Conservation (phyloP, 2,888 invertebrate genomes). For the Himalopsyche kuldschensis region DNA sequence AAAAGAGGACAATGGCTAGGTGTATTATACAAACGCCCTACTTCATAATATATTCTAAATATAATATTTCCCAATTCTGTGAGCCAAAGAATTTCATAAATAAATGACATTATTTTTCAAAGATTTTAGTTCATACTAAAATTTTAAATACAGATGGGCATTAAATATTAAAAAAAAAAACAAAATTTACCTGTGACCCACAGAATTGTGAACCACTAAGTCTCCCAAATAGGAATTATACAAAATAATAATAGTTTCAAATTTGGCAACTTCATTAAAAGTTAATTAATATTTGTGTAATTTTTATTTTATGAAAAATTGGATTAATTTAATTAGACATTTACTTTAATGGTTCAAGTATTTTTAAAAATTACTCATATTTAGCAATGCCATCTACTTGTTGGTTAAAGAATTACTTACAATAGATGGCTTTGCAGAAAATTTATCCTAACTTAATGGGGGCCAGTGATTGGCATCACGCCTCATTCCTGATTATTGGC, state of each 20-base stretch:
- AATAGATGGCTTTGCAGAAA: constrained; percentile 20
- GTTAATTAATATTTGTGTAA: neutral
- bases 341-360: neutral
- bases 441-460: constrained; percentile 22
- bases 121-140: neutral
- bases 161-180: neutral
- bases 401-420: neutral
- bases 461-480: constrained; percentile 8
- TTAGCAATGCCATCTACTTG: neutral
- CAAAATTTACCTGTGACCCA: neutral
- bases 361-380: neutral
- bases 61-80: neutral
- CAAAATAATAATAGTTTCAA: neutral
- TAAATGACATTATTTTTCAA: neutral
- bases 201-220: neutral
- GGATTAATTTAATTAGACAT: neutral
- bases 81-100: neutral
- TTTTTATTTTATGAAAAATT: neutral
- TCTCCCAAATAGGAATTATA: neutral
- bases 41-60: neutral
- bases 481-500: constrained; percentile 28
- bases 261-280: constrained; percentile 1
- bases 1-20: neutral
- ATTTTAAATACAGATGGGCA: neutral
- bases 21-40: neutral